Percentiles rank a stretch among this genome's conserved stretches.
phyloP scores from a whole-genome alignment of 2,888 invertebrate genomes.

The Heliconius erato region DNA sequence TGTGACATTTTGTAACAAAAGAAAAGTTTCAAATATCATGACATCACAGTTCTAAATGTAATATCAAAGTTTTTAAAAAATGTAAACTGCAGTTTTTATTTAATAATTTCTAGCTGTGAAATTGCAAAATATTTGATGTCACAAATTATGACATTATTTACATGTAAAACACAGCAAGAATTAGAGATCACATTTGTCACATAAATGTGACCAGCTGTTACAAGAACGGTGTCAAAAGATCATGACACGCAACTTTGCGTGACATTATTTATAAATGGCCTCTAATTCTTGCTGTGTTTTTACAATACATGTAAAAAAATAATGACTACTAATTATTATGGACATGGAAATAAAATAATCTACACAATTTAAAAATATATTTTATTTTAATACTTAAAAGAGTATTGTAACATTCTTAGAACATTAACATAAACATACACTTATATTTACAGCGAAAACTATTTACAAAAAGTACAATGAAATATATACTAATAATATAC shows the following conservation, averaged over 20 bases:
- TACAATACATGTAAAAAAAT: neutral
- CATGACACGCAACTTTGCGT: no score
- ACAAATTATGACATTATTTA: neutral
- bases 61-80: neutral
- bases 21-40: neutral
- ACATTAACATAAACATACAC: neutral
- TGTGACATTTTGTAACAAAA: no score
- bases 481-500: conserved; percentile 1
- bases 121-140: neutral
- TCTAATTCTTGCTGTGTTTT: neutral
- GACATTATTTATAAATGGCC: no score
- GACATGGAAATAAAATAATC: neutral
- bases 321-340: neutral
- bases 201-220: neutral
- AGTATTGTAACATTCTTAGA: conserved; percentile 19
- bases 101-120: neutral
- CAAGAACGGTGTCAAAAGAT: no score
- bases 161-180: no score
- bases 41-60: neutral
- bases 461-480: conserved; percentile 26
- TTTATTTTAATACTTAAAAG: conserved; percentile 19
- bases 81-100: neutral
- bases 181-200: no score
- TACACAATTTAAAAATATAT: neutral
- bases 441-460: conserved; percentile 22